Evolutionary conservation across 2,113 vertebrate species (phyloP).

Genomic region (Saccopteryx bilineata): DNA sequence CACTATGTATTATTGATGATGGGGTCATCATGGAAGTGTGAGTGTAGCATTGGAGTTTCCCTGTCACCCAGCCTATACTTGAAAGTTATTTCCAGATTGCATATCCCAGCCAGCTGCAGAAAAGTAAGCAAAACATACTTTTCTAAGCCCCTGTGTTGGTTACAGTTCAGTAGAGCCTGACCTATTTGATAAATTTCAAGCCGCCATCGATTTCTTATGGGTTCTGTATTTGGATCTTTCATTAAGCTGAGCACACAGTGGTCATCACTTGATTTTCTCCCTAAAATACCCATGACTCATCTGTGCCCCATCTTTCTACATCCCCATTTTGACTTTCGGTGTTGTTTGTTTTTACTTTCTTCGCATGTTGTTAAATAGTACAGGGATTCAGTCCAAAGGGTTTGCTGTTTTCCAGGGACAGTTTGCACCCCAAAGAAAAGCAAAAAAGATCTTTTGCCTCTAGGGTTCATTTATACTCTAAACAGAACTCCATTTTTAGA

Average conservation of each 20-base stretch:
- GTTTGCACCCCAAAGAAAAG: conserved; percentile 39
- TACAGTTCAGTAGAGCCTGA: neutral
- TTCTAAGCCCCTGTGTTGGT: neutral
- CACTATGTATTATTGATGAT: neutral
- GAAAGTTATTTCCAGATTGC: neutral
- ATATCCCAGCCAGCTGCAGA: neutral
- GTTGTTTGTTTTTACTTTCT: conserved; percentile 31
- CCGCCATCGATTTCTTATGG: neutral
- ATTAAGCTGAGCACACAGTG: neutral
- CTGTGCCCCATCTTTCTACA: neutral
- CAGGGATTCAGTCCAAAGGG: conserved; percentile 36
- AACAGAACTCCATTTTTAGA: conserved; percentile 41
- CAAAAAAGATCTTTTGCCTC: conserved; percentile 54
- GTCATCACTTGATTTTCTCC: conserved; percentile 33
- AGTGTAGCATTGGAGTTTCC: neutral
- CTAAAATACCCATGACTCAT: neutral
- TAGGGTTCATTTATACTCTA: conserved; percentile 31
- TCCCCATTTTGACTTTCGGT: neutral
- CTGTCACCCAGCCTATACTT: neutral
- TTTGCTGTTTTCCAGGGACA: conserved; percentile 57
- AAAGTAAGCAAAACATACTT: neutral
- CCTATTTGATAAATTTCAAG: neutral
- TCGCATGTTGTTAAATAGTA: neutral
- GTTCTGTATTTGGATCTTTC: conserved; percentile 34
- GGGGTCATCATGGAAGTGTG: neutral